Percentiles rank a stretch among this genome's conserved stretches.
phyloP scores from a whole-genome alignment of 35 echinoderm and acorn worm species.

The Amphiura filiformis region DNA sequence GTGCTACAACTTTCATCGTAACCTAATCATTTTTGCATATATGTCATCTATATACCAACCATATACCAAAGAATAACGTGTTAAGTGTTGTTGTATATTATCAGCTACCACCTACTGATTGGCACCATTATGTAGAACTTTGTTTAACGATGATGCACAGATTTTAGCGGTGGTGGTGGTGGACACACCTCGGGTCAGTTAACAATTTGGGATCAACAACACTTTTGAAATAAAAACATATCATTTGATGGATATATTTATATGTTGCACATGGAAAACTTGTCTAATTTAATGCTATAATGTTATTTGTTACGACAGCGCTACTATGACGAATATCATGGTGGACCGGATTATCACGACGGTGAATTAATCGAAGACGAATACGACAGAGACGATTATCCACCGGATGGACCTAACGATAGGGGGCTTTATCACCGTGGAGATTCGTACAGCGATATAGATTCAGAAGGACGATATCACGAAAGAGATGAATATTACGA shows the following conservation, averaged over 20 bases:
- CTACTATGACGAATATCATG: slow-evolving; percentile 21
- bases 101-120: background rate
- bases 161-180: background rate
- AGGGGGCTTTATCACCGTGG: background rate
- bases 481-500: background rate
- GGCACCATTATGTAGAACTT: background rate
- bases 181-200: background rate
- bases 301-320: background rate
- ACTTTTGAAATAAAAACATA: background rate
- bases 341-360: slow-evolving; percentile 10
- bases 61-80: background rate
- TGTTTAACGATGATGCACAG: background rate
- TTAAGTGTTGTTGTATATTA: background rate
- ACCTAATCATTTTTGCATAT: slow-evolving; percentile 8
- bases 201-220: too few species aligned
- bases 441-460: background rate
- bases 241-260: background rate
- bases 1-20: background rate
- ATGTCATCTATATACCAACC: background rate
- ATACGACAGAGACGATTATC: slow-evolving; percentile 29
- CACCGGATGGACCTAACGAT: background rate
- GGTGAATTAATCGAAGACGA: slow-evolving; percentile 17
- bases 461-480: background rate
- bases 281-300: background rate
- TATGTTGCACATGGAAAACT: too few species aligned